phyloP scores from a whole-genome alignment of 2,888 invertebrate genomes.

The Mermis nigrescens region DNA sequence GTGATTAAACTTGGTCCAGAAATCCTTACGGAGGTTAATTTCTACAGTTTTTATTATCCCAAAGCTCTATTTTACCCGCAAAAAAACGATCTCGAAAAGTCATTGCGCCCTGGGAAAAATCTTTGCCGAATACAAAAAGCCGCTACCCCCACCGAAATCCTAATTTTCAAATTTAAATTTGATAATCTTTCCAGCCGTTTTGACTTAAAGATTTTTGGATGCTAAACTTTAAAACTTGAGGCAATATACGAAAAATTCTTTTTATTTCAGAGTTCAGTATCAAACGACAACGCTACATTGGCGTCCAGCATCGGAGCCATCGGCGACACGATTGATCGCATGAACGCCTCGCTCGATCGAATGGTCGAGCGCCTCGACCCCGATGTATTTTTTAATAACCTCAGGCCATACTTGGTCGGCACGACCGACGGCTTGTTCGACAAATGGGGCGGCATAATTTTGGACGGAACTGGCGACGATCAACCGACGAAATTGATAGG shows the following conservation, averaged over 20 bases:
- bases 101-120: too few relatives aligned
- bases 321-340: slow-evolving; percentile 18
- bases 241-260: not conserved
- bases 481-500: slow-evolving; percentile 21
- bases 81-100: too few relatives aligned
- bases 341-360: slow-evolving; percentile 16
- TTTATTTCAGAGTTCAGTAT: not conserved
- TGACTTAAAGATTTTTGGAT: too few relatives aligned
- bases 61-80: too few relatives aligned
- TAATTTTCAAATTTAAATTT: too few relatives aligned
- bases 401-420: slow-evolving; percentile 29
- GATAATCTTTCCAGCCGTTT: too few relatives aligned
- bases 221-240: too few relatives aligned
- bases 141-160: too few relatives aligned
- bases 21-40: too few relatives aligned
- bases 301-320: not conserved
- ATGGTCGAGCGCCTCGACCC: slow-evolving; percentile 19
- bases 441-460: slow-evolving; percentile 12
- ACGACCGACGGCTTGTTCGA: slow-evolving; percentile 13
- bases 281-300: not conserved
- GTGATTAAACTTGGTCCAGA: too few relatives aligned
- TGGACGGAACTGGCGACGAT: slow-evolving; percentile 13
- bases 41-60: too few relatives aligned
- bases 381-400: slow-evolving; percentile 25
- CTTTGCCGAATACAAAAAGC: too few relatives aligned